Base-by-base conservation (phyloP, 2,888 invertebrate genomes). In the Odontocolon sp. region DNA sequence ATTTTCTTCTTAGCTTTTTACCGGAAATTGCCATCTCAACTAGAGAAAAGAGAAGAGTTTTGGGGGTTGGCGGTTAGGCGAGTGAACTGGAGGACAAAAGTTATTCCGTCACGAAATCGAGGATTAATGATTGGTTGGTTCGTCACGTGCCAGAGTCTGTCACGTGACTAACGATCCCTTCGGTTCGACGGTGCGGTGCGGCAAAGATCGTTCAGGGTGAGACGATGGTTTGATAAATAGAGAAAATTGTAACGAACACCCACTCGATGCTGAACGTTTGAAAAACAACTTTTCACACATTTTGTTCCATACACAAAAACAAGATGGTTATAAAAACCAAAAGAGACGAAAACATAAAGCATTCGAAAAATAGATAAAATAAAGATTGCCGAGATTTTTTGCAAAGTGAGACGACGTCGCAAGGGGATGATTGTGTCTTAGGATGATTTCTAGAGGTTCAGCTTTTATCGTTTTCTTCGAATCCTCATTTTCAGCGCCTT, bases 41-140 rank as follows among this genome's bases (percentile, higher is more conserved):
- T 36, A 59, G 50, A 38, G 23, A 64, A 52, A 45, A 66, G 56
- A 18, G 45, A 63, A 66, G 52, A 78, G 59, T 54, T 33, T 56
- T 61, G 42, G 14, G 38, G 23, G 18, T 23, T 31, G 21, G 45
- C 54, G 67, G 52, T 50, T 11, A n/a, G n/a, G 11, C 11, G 33
- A 23, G 3, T 18, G 31, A 42, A 6, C 18, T n/a, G 40, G 33
- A 26, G 77, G 84, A 80, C 84, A 80, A 85, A 81, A 83, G 78
- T 82, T 85, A 66, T 68, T 36, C 81, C 50, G 74, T 72, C 79
- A 45, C 26, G 54, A 61, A 33, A 68, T 36, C 50, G 75, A 83
- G 82, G 80, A 87, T 87, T 86, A 86, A 86, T 85, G 86, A 85
- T 79, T 82, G 79, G 79, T 83, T 72, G 81, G 80, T 77, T 86